Evolutionary conservation across 1,140 invertebrate species (phyloP), one percentile per base, ranked within the genome.

Genomic region (Eurosta solidaginis): DNA sequence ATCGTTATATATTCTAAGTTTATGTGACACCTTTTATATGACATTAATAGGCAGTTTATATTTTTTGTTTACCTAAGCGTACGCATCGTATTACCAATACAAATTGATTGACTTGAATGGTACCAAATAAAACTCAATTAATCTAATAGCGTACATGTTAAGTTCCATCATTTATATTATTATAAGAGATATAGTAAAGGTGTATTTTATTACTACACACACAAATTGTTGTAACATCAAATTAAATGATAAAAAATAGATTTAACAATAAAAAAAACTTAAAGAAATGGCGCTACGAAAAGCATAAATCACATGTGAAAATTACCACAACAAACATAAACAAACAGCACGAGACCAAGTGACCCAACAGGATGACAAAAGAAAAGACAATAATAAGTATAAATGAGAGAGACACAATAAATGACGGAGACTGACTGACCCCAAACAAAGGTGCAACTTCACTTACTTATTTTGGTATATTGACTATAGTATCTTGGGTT

Each of bases 291-390:
- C 44, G 74, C 74, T 75, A 75, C 44, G 74, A 33, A 5, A 29
- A 42, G 17, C 47, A 75, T 75, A 75, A 75, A 75, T 75, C 74
- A 75, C 42, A 75, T 42, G 25, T 75, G 36, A 68, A 36, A 68
- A 68, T 50, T 75, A 75, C 74, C 74, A 75, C 36, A 75, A 75
- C 74, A 75, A 75, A 75, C 42, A 75, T 50, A 68, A 68, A 68
- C 59, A 68, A 68, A 17, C 59, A 68, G 59, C 59, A 68, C 59
- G 59, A 68, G 59, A 68, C 59, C 59, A 68, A 33, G 33, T 68
- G 59, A 68, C 59, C 59, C 59, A 68, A 68, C 59, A 68, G 40
- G 59, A 68, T n/a, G 59, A 22, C 59, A 68, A 10, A 42, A 29
- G 33, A 29, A 10, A 68, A 68, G 59, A 40, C 59, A 68, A 22